A percentile compares a stretch with the other conserved stretches of the same genome.
These are phyloP conservation scores for Paracentrotus lividus DNA, from an alignment of 53 echinoderm and acorn worm species.

Conservation along the genomic window DNA sequence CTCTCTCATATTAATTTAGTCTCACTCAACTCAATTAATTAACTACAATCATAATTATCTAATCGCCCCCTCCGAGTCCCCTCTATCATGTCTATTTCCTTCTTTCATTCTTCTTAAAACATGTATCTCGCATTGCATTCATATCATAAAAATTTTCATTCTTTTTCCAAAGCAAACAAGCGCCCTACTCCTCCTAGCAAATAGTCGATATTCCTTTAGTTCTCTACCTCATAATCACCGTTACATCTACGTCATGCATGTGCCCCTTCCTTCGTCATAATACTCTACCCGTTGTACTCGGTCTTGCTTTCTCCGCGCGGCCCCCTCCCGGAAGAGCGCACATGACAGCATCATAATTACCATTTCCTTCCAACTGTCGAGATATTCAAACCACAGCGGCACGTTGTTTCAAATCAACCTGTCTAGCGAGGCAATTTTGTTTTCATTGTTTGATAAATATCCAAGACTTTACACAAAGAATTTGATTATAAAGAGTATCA, in stretches of 20 bases:
- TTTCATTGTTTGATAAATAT: no score
- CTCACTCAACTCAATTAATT: no score
- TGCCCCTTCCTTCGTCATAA: slow-evolving; percentile 34
- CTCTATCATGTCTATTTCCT: no score
- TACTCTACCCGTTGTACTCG: background rate
- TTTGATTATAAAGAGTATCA: no score
- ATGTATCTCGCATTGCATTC: no score
- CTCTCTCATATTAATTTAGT: background rate
- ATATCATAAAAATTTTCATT: no score
- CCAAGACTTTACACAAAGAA: no score
- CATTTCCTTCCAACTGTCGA: slow-evolving; percentile 45
- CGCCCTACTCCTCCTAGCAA: background rate
- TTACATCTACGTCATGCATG: slow-evolving; percentile 30
- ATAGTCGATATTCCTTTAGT: no score
- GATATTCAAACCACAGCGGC: slow-evolving; percentile 32
- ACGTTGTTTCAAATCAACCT: background rate
- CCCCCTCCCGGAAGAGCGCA: slow-evolving; percentile 42
- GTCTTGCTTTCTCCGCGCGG: background rate
- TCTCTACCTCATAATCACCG: background rate
- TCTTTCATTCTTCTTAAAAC: no score
- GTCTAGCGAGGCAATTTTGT: background rate
- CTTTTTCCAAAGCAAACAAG: background rate
- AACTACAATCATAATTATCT: no score
- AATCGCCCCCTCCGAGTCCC: no score
- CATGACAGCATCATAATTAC: slow-evolving; percentile 41